Evolutionary conservation across 2,797 vertebrate genomes (phyloP), one percentile per base, ranked within the genome.

Genomic region (Anomalospiza imberbis): DNA sequence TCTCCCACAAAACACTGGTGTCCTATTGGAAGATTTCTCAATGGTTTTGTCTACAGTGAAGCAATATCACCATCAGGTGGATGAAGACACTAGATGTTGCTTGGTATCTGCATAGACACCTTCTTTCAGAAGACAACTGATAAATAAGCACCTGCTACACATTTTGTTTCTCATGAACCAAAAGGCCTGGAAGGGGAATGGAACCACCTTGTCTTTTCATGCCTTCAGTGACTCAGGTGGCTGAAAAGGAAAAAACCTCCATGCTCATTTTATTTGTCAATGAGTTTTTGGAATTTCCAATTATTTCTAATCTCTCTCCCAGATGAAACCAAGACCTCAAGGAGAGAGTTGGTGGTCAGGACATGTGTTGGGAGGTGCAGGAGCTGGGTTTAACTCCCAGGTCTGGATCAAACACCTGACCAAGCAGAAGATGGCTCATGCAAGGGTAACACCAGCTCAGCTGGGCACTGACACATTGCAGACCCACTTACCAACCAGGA

Each of bases 241-340:
- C 53, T 53, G 25, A 29, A 65, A 83, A 74, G 11, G 10, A 16
- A 81, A 81, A 74, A 78, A 2, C 26, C 53, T 31, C 18, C 25
- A 5, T 14, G 7, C 2, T 83, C 1, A 0, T 29, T 22, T 58
- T 19, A 38, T 31, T 50, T 50, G 10, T 9, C 1, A 1, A 32
- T 3, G 4, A 11, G 7, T 14, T 78, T 50, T 80, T 60, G 3
- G 21, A 78, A 54, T 72, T 87, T 53, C 7, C 6, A 63, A 5
- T 31, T 67, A 45, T 42, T 91, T 24, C 9, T 32, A 7, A 25
- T 67, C 31, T 42, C 8, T 71, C 31, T 61, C 65, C 26, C 32
- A 77, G 24, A 26, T 17, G 32, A 71, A 12, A 63, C 6, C 65
- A 74, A 66, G 32, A 60, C 8, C 2, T 2, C 40, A 77, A 60